phyloP scores from a whole-genome alignment of 2,888 invertebrate species.

The Sarcophaga rosellei region DNA sequence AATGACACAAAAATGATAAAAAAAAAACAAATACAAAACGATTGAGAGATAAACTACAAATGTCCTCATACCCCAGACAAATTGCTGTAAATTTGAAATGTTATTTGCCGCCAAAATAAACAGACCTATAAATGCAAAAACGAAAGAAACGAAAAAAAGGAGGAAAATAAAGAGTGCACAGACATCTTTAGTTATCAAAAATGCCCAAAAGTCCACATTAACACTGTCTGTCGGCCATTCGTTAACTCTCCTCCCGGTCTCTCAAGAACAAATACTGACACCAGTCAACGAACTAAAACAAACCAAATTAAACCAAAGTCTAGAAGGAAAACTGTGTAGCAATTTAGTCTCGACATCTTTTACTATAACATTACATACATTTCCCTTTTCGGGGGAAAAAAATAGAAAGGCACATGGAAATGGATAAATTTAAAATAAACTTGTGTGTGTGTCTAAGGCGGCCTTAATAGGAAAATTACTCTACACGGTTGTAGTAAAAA shows the following conservation, averaged over 20 bases:
- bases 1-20: conserved; percentile 27
- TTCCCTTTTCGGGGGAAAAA: neutral
- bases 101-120: conserved; percentile 53
- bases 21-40: neutral
- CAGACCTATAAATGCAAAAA: conserved; percentile 27
- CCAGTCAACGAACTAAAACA: conserved; percentile 16
- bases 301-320: neutral
- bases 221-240: neutral
- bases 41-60: neutral
- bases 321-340: conserved; percentile 8
- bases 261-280: neutral
- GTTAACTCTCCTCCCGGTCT: too few relatives aligned
- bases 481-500: conserved; percentile 5
- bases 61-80: neutral
- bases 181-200: conserved; percentile 50
- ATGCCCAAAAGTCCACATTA: conserved; percentile 23
- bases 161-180: conserved; percentile 13
- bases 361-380: neutral
- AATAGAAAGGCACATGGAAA: neutral
- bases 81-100: conserved; percentile 37
- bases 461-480: conserved; percentile 52
- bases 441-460: conserved; percentile 22
- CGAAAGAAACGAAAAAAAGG: neutral
- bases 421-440: conserved; percentile 50
- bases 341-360: conserved; percentile 24